Evolutionary conservation across 30 jellyfish, hydroid and myxozoan genomes (phyloP), one percentile per base, ranked within the genome.

Genomic region (Nemopilema nomurai): DNA sequence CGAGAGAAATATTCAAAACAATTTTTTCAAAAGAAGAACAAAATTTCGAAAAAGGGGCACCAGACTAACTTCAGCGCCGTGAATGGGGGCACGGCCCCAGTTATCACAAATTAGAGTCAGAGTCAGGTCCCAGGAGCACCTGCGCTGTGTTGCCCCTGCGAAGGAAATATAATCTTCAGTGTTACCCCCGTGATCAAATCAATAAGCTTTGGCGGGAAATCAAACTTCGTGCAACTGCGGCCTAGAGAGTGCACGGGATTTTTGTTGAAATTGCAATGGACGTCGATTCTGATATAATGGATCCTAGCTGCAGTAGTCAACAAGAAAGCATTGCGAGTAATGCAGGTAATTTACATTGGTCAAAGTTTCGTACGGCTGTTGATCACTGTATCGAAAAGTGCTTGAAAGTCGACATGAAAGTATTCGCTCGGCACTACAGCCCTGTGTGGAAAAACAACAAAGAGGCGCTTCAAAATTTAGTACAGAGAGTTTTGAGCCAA

Each of bases 371-470:
- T 21, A 62, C 28, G 19, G 92, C 86, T 21, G 32, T 66, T 3
- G 31, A 71, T 19, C 68, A 51, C 8, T 71, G 92, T 65, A 83
- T 83, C 22, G 85, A 83, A 30, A 71, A 72, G 53, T 71, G 85
- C 62, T 83, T 83, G 63, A 77, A 77, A 24, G 53, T 74, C 19
- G 80, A 71, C 9, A 19, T 57, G 30, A 83, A 68, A 62, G 85
- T 64, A 1, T 67, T 81, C 71, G 90, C 78, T 17, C 73, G 41
- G 26, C 74, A 79, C 29, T 83, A 72, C 67, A 51, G 30, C 16
- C 75, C 83, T 50, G 31, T 83, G 23, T 70, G 92, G 92, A 76
- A 71, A 49, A 71, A 71, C 25, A 83, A 83, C 92, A 71, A 71
- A 69, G 86, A 71, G 28, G 30, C 62, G 53, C 62, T 83, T 24